A percentile compares a stretch with the other conserved stretches of the same genome.
Evolutionary conservation across 2,888 invertebrate genomes (phyloP).

Genomic region (Apamea monoglypha): DNA sequence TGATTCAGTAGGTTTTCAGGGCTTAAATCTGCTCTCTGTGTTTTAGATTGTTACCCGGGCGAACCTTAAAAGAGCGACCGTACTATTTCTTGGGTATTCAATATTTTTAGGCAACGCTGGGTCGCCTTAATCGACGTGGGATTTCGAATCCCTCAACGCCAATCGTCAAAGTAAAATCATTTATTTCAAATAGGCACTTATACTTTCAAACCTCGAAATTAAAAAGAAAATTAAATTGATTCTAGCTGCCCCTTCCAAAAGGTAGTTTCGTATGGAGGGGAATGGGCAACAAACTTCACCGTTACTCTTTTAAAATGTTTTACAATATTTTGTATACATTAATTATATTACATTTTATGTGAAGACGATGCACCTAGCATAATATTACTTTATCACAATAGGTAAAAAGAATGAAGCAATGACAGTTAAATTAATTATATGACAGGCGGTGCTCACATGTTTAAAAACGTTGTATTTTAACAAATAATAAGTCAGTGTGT

Average conservation of each 20-base stretch:
- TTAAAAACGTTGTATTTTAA: not conserved
- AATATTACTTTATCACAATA: too few relatives aligned
- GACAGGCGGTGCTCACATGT: not conserved
- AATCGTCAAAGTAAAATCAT: not conserved
- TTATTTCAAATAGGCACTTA: too few relatives aligned
- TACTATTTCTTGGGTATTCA: constrained; percentile 37
- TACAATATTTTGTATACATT: too few relatives aligned
- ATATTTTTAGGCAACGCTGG: constrained; percentile 33
- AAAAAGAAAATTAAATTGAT: too few relatives aligned
- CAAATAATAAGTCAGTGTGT: too few relatives aligned
- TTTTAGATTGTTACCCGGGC: constrained; percentile 32
- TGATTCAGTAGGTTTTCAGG: constrained; percentile 34
- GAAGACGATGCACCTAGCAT: too few relatives aligned
- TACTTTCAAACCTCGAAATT: too few relatives aligned
- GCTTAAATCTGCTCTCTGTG: constrained; percentile 32
- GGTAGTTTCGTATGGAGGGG: too few relatives aligned
- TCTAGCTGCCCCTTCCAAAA: too few relatives aligned
- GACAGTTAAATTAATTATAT: not conserved
- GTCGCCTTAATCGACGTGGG: constrained; percentile 13
- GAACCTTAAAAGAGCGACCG: constrained; percentile 20
- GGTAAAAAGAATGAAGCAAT: not conserved
- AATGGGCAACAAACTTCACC: too few relatives aligned
- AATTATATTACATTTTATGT: too few relatives aligned
- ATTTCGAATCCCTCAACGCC: not conserved
- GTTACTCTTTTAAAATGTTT: too few relatives aligned